Percentiles rank a stretch among this genome's conserved stretches.
Evolutionary conservation across 1,140 invertebrate species (phyloP).

Genomic region (Eubasilissa regina): DNA sequence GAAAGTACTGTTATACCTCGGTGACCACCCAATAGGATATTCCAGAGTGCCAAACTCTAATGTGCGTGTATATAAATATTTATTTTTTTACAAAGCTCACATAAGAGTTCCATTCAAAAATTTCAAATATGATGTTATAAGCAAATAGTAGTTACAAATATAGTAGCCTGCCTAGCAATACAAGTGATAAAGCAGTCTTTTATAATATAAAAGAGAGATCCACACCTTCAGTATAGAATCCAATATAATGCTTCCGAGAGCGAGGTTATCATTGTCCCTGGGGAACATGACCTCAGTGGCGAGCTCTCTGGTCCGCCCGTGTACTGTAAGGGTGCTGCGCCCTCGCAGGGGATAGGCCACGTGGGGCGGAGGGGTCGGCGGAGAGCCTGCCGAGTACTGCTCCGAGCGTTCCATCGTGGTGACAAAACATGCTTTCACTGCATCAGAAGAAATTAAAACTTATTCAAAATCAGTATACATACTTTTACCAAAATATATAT

Average conservation of each 20-base stretch:
- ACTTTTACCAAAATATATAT: no score
- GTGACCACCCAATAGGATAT: no score
- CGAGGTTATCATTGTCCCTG: slow-evolving; percentile 87
- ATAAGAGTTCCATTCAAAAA: no score
- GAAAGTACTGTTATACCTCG: no score
- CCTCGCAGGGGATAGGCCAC: slow-evolving; percentile 84
- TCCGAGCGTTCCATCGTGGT: slow-evolving; percentile 81
- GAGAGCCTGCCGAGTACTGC: slow-evolving; percentile 71
- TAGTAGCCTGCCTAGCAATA: neutral
- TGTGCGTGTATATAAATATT: no score
- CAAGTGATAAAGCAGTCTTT: slow-evolving; percentile 32
- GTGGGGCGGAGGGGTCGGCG: slow-evolving; percentile 72
- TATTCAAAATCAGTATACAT: no score
- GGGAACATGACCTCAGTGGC: slow-evolving; percentile 89
- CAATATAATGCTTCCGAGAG: slow-evolving; percentile 87
- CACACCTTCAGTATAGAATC: slow-evolving; percentile 84
- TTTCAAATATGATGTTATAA: no score
- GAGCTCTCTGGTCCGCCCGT: slow-evolving; percentile 83
- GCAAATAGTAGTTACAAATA: no score
- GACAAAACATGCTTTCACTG: slow-evolving; percentile 86
- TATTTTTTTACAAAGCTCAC: no score
- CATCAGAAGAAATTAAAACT: slow-evolving; percentile 21
- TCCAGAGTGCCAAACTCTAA: no score
- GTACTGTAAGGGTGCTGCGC: slow-evolving; percentile 75
- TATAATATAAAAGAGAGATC: neutral